phyloP scores from a whole-genome alignment of 2,113 vertebrate genomes.

The Macheiramphus alcinus region DNA sequence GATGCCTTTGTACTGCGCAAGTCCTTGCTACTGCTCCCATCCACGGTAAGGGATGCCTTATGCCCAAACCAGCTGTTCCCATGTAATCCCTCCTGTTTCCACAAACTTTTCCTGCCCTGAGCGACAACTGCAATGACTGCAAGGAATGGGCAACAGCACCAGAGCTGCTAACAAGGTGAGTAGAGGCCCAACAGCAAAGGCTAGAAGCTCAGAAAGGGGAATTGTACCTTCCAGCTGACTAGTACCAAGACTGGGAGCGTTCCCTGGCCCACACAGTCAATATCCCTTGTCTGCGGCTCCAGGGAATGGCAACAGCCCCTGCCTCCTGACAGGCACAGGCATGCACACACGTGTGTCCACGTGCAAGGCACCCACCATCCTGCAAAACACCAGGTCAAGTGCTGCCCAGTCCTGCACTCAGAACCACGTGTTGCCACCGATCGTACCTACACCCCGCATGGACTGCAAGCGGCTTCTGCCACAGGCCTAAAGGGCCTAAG shows the following conservation, averaged over 20 bases:
- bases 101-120: not conserved
- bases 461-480: not conserved
- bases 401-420: rapidly evolving
- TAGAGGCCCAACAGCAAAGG: too few relatives aligned
- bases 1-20: not conserved
- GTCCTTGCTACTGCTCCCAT: not conserved
- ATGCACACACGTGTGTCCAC: rapidly evolving
- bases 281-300: not conserved
- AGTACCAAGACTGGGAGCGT: too few relatives aligned
- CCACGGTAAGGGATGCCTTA: not conserved
- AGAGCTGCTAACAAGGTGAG: not conserved
- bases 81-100: rapidly evolving
- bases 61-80: not conserved
- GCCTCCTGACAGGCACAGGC: too few relatives aligned
- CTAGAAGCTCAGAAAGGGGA: not conserved
- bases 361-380: rapidly evolving
- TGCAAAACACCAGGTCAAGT: too few relatives aligned
- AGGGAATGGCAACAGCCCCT: too few relatives aligned
- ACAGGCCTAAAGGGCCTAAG: not conserved
- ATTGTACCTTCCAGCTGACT: too few relatives aligned
- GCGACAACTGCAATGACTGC: not conserved
- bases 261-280: not conserved
- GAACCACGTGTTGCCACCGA: rapidly evolving
- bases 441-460: rapidly evolving
- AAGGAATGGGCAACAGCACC: not conserved